phyloP scores from a whole-genome alignment of 2,113 vertebrate species.

The Daubentonia madagascariensis region DNA sequence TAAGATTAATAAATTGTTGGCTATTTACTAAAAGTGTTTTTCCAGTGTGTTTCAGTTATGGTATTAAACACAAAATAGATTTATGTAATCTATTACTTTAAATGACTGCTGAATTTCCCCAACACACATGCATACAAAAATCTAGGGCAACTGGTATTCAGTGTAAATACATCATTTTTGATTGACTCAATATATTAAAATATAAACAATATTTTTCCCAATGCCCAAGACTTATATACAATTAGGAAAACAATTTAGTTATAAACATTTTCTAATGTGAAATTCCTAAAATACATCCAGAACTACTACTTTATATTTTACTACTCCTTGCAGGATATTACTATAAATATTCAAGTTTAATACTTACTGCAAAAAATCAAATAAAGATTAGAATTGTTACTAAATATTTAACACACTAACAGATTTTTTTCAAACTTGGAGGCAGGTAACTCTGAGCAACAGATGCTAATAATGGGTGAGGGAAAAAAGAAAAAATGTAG shows the following conservation, averaged over 20 bases:
- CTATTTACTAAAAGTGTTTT: constrained; percentile 56
- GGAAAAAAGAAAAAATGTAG: neutral
- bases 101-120: constrained; percentile 50
- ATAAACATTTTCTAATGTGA: neutral
- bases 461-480: neutral
- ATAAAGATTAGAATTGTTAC: neutral
- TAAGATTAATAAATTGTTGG: constrained; percentile 2
- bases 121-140: neutral
- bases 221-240: neutral
- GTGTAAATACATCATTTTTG: neutral
- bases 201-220: neutral
- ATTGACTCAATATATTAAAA: constrained; percentile 16
- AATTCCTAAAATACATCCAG: constrained; percentile 2
- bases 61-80: constrained; percentile 46
- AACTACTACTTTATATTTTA: neutral
- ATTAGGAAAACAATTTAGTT: neutral
- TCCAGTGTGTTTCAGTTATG: neutral
- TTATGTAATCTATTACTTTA: constrained; percentile 58
- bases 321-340: neutral
- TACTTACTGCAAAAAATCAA: constrained; percentile 10
- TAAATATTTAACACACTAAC: neutral
- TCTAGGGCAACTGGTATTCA: neutral
- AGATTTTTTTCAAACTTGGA: neutral
- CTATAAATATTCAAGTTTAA: neutral
- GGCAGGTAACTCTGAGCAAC: neutral